A percentile compares a stretch with the other conserved stretches of the same genome.
phyloP scores from a whole-genome alignment of 2,113 vertebrate species.

The Pteruthius melanotis region DNA sequence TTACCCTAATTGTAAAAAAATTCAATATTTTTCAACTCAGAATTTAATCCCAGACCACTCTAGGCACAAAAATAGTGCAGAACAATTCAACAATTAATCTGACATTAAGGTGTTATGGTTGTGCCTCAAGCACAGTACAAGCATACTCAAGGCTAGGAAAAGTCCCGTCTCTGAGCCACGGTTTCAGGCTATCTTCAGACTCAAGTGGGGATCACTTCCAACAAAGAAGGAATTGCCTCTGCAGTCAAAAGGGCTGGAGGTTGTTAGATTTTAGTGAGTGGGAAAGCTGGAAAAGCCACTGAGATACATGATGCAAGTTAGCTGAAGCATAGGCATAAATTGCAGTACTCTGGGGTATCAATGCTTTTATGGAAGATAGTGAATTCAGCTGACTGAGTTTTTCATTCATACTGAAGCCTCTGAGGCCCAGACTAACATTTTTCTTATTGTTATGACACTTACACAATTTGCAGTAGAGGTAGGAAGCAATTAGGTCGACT shows the following conservation, averaged over 20 bases:
- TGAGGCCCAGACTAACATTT: not conserved
- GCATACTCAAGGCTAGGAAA: not conserved
- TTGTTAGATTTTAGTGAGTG: not conserved
- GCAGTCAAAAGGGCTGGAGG: not conserved
- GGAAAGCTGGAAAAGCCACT: not conserved
- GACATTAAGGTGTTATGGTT: not conserved
- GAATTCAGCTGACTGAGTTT: not conserved
- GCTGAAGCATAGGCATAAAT: not conserved
- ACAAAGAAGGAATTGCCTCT: not conserved
- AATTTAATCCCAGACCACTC: not conserved
- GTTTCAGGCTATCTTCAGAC: not conserved
- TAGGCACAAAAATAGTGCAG: not conserved
- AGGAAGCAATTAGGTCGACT: not conserved
- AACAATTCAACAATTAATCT: not conserved
- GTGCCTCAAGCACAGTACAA: not conserved
- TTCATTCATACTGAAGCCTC: not conserved
- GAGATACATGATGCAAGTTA: not conserved
- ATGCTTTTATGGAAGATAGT: not conserved
- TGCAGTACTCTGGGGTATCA: not conserved
- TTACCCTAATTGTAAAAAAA: not conserved
- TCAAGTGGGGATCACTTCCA: not conserved
- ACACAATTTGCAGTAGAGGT: not conserved
- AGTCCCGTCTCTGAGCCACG: not conserved
- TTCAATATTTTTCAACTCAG: not conserved
- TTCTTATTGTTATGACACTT: not conserved